A percentile compares a stretch with the other conserved stretches of the same genome.
Evolutionary conservation across 2,888 invertebrate species (phyloP).

Genomic region (Aspidapion aeneum): DNA sequence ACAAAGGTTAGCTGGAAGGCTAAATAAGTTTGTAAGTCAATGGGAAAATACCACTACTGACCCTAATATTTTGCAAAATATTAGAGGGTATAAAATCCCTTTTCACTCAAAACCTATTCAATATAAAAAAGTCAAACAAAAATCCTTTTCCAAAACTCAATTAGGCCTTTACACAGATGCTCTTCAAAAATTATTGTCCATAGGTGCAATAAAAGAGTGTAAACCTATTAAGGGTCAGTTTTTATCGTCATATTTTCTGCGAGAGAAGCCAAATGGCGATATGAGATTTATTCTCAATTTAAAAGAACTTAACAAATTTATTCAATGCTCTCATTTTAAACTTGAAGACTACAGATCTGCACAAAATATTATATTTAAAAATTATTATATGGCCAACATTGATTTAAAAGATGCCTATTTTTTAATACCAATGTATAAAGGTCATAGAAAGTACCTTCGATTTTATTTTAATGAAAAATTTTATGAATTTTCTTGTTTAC

Average conservation of each 20-base stretch:
- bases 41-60: conserved; percentile 11
- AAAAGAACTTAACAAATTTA: conserved; percentile 2
- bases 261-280: conserved; percentile 9
- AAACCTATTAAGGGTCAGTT: conserved; percentile 7
- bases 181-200: conserved; percentile 3
- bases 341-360: not conserved
- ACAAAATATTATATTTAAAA: not conserved
- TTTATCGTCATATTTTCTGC: conserved; percentile 9
- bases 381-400: not conserved
- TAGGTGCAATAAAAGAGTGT: conserved; percentile 10
- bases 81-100: conserved; percentile 10
- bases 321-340: conserved; percentile 3
- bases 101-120: conserved; percentile 10
- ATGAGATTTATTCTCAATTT: conserved; percentile 9
- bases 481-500: not conserved
- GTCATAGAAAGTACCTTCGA: not conserved
- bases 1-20: conserved; percentile 9
- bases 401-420: not conserved
- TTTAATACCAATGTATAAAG: not conserved
- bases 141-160: not conserved
- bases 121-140: conserved; percentile 1
- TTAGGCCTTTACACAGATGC: conserved; percentile 2
- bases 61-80: conserved; percentile 13
- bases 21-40: conserved; percentile 10
- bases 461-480: not conserved